Conservation (phyloP, 2,888 invertebrate genomes). For the Plagodis pulveraria region DNA sequence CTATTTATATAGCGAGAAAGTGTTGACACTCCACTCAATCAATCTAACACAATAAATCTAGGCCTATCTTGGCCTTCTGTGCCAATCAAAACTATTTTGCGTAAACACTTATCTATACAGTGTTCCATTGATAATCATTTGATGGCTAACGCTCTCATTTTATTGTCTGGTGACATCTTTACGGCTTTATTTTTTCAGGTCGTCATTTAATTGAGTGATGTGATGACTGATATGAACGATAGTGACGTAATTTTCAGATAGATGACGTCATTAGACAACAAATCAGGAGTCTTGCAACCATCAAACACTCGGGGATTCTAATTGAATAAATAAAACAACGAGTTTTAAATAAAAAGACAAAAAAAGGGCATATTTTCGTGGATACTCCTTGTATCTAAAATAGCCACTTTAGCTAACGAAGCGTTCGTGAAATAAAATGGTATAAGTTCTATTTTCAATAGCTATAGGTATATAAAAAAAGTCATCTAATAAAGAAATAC, state of each 20-base stretch:
- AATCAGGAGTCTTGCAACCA: not conserved
- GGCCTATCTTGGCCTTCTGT: not conserved
- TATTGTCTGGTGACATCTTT: slow-evolving; percentile 5
- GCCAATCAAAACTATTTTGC: slow-evolving; percentile 6
- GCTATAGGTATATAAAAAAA: too few relatives aligned
- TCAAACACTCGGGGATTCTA: too few relatives aligned
- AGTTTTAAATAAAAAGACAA: too few relatives aligned
- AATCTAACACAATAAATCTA: slow-evolving; percentile 11
- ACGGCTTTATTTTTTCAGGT: slow-evolving; percentile 19
- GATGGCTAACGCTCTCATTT: not conserved
- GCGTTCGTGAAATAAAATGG: too few relatives aligned
- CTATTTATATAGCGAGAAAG: too few relatives aligned
- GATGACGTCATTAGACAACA: not conserved
- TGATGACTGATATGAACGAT: slow-evolving; percentile 1
- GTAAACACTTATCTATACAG: slow-evolving; percentile 4
- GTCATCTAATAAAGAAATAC: too few relatives aligned
- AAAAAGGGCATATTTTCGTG: too few relatives aligned
- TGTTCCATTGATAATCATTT: too few relatives aligned
- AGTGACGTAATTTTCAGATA: not conserved
- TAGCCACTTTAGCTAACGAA: too few relatives aligned
- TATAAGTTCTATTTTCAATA: too few relatives aligned
- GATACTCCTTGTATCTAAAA: too few relatives aligned
- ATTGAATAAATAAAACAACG: too few relatives aligned
- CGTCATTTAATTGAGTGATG: slow-evolving; percentile 9
- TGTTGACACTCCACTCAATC: not conserved